Evolutionary conservation across 2,888 invertebrate species (phyloP), one percentile per base, ranked within the genome.

Genomic region (Disparrhopalites patrizii): DNA sequence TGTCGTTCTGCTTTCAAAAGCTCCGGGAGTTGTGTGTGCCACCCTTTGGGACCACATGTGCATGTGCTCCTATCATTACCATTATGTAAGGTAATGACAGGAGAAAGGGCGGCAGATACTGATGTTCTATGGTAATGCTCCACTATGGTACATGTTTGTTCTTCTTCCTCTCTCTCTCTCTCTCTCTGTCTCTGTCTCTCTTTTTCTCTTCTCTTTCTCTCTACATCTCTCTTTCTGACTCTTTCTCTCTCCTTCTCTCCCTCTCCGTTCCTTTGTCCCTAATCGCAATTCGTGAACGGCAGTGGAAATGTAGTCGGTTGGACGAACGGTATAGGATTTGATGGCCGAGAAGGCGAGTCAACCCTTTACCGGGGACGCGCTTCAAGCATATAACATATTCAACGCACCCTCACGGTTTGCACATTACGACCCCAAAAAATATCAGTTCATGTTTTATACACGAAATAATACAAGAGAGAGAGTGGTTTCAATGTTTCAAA

Each of bases 261-360:
- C 8, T 43, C 15, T 47, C 15, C 25, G 8, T 56, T 7, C 8
- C 56, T 56, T 20, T n/a, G 25, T 36, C 33, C 25, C 56, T 56
- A 30, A 36, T 56, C 56, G 33, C 36, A 23, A 47, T 47, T 47
- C 47, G 47, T 47, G 8, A 25, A 25, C 23, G 20, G 20, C 23
- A 47, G 25, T 23, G 3, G 47, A 47, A 25, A 23, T 30, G 27
- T 18, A 31, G 28, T 56, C 18, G 55, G 55, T 25, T 47, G 55
- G 63, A 63, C 40, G 56, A 56, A 63, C 55, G 63, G 28, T 55
- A n/a, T n/a, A 25, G 63, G 63, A 63, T 63, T 63, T 54, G 63
- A 62, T 62, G 62, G 62, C 43, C 63, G 63, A 47, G 47, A 47
- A 23, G 47, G 47, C 47, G 47, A 47, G 47, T 25, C 47, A 47